These are phyloP conservation scores for Venusia cambrica DNA, from an alignment of 2,888 invertebrate genomes.

Conservation along the genomic window DNA sequence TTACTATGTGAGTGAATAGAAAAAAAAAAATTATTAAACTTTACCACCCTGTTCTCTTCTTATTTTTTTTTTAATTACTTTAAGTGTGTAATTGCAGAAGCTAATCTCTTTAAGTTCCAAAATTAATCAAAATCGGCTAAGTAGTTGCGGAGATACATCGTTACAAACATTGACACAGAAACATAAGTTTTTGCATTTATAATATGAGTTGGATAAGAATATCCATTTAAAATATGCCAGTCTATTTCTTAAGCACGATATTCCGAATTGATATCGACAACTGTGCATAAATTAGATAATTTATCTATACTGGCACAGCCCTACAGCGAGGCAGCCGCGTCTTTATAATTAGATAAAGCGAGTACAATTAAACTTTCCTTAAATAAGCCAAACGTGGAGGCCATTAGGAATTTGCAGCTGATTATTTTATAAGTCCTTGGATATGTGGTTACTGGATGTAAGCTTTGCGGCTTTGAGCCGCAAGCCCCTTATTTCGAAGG, in stretches of 20 bases:
- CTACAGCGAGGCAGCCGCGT: conserved; percentile 54
- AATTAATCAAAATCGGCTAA: no score
- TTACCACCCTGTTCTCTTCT: no score
- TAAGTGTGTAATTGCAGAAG: no score
- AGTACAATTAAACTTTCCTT: conserved; percentile 77
- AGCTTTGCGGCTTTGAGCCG: conserved; percentile 1
- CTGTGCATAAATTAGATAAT: conserved; percentile 12
- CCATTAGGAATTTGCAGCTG: conserved; percentile 70
- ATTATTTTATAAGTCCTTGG: conserved; percentile 65
- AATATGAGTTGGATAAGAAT: background rate
- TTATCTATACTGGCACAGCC: conserved; percentile 25
- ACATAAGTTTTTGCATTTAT: no score
- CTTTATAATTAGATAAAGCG: conserved; percentile 78
- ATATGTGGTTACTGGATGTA: conserved; percentile 21
- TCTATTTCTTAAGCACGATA: background rate
- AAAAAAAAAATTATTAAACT: no score
- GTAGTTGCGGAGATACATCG: no score
- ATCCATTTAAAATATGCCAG: background rate
- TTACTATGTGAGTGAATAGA: no score
- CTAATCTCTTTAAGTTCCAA: no score
- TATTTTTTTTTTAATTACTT: no score
- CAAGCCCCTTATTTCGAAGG: no score
- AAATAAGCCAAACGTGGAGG: conserved; percentile 72
- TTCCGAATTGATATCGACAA: conserved; percentile 4
- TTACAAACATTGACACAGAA: no score